These are phyloP conservation scores for Orchesellides sinensis DNA, from an alignment of 2,888 invertebrate genomes.

Conservation along the genomic window DNA sequence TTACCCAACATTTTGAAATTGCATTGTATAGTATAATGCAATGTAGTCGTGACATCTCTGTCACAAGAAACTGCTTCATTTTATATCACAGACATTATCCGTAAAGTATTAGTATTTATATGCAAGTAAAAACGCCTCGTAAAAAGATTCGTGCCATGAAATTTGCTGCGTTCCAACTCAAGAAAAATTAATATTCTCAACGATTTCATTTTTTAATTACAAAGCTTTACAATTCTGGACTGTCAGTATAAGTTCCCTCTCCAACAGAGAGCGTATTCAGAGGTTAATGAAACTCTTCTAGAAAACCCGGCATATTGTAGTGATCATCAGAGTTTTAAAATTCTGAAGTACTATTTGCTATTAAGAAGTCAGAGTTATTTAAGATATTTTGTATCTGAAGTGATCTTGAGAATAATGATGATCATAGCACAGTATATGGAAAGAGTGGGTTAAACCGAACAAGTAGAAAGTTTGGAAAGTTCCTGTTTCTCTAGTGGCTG, in stretches of 20 bases:
- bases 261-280: not conserved
- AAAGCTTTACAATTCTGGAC: not conserved
- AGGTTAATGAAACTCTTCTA: not conserved
- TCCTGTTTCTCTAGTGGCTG: not conserved
- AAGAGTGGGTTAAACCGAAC: not conserved
- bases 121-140: no score
- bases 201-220: not conserved
- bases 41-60: no score
- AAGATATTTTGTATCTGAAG: constrained; percentile 27
- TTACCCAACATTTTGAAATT: no score
- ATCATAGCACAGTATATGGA: constrained; percentile 25
- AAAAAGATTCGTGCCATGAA: no score
- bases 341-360: not conserved
- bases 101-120: no score
- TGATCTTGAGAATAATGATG: constrained; percentile 56
- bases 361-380: constrained; percentile 17
- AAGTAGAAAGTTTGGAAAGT: not conserved
- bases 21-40: no score
- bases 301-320: not conserved
- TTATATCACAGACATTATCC: no score
- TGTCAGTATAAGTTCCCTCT: no score
- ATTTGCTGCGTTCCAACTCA: no score
- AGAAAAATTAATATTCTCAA: not conserved
- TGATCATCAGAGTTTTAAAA: not conserved
- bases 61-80: no score